A percentile compares a stretch with the other conserved stretches of the same genome.
Evolutionary conservation across 2,113 vertebrate genomes (phyloP).

Genomic region (Podiceps cristatus): DNA sequence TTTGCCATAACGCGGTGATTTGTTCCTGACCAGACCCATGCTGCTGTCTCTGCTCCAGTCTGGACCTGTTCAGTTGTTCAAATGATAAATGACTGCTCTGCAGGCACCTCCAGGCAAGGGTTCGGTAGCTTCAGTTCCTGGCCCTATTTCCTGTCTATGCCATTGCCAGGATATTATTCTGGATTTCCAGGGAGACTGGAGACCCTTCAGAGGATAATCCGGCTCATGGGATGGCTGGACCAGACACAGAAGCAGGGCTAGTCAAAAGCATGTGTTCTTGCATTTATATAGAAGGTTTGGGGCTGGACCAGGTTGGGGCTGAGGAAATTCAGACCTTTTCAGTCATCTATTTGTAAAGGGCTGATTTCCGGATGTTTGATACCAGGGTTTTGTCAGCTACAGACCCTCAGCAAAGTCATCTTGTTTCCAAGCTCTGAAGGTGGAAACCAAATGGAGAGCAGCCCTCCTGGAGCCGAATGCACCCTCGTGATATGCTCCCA

Average conservation of each 20-base stretch:
- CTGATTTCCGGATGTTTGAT: neutral
- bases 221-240: neutral
- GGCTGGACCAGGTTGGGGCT: neutral
- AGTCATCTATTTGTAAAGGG: neutral
- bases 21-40: neutral
- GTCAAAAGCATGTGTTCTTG: neutral
- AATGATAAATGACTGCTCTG: neutral
- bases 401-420: neutral
- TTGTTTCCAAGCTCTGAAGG: neutral
- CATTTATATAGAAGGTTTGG: accelerated
- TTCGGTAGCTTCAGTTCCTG: neutral
- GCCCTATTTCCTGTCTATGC: neutral
- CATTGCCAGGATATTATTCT: neutral
- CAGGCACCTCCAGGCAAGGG: neutral
- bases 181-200: neutral
- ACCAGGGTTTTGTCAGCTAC: neutral
- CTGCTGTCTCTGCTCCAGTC: neutral
- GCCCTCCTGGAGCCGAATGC: neutral
- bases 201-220: neutral
- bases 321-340: neutral
- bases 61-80: neutral
- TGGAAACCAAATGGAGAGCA: neutral
- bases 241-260: neutral
- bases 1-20: accelerated
- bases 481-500: accelerated